These are phyloP conservation scores for Aphaenogaster ashmeadi DNA, from an alignment of 1,140 invertebrate species.

Conservation along the genomic window DNA sequence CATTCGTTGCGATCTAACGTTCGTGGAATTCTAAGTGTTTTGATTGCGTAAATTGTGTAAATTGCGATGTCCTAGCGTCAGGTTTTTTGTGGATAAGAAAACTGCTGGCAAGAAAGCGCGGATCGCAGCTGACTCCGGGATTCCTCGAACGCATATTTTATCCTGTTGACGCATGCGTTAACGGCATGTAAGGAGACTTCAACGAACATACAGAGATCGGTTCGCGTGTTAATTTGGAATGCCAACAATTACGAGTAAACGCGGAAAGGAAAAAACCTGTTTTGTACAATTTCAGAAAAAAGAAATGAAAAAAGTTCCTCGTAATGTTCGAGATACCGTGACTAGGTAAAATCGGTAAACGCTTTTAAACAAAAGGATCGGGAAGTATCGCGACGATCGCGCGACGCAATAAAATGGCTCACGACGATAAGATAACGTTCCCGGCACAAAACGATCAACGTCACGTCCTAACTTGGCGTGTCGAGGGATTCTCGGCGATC, in stretches of 20 bases:
- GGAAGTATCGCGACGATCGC: background rate
- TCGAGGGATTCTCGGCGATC: background rate
- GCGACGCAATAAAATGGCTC: background rate
- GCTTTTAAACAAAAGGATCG: background rate
- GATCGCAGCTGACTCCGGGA: background rate
- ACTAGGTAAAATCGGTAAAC: background rate
- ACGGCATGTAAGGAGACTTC: background rate
- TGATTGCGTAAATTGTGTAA: background rate
- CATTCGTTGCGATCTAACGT: background rate
- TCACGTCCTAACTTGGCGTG: conserved; percentile 32
- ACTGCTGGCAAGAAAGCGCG: background rate
- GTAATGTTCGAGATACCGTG: too few relatives aligned
- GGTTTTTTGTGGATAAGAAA: background rate
- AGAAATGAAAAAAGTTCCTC: background rate
- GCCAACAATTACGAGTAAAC: background rate
- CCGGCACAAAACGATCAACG: conserved; percentile 15
- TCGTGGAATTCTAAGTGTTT: background rate
- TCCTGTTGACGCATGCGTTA: background rate
- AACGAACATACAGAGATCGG: background rate
- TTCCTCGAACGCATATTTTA: background rate
- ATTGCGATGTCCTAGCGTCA: background rate
- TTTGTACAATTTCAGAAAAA: background rate
- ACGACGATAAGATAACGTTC: conserved; percentile 51
- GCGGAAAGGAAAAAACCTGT: background rate
- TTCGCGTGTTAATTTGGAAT: background rate